Evolutionary conservation across 2,113 vertebrate species (phyloP).

Genomic region (Kryptolebias marmoratus): DNA sequence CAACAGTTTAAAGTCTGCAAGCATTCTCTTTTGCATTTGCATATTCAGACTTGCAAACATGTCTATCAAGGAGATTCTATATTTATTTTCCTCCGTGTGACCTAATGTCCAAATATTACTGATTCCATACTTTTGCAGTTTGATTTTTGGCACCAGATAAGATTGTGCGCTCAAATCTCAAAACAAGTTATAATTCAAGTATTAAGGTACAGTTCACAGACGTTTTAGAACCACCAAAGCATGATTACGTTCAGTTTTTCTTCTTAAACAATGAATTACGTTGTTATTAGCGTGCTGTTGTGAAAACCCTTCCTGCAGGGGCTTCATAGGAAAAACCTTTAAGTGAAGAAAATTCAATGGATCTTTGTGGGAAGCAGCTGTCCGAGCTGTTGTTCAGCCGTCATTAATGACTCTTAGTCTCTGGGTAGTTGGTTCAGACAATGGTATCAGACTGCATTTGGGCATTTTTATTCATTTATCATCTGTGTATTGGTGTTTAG

Average conservation of each 20-base stretch:
- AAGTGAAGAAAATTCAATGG: not conserved
- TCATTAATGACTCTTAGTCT: not conserved
- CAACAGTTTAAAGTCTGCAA: not conserved
- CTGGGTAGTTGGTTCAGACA: not conserved
- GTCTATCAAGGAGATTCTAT: too few species aligned
- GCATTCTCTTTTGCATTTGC: too few species aligned
- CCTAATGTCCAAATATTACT: too few species aligned
- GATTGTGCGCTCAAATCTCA: too few species aligned
- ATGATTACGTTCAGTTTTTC: not conserved
- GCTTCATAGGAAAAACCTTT: not conserved
- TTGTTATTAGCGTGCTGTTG: not conserved
- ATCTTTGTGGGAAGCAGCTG: constrained; percentile 42
- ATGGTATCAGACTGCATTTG: not conserved
- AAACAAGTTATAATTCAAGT: not conserved
- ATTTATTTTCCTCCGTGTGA: too few species aligned
- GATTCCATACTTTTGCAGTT: too few species aligned
- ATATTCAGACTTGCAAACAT: too few species aligned
- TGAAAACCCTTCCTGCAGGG: constrained; percentile 26
- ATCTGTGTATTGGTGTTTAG: not conserved
- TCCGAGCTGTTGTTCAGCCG: constrained; percentile 6
- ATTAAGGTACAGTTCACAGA: not conserved
- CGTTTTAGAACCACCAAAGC: not conserved
- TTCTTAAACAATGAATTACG: not conserved
- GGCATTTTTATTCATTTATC: constrained; percentile 6
- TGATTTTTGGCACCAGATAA: too few species aligned